phyloP scores from a whole-genome alignment of 1,140 invertebrate genomes.

The Drosophila lowei region DNA sequence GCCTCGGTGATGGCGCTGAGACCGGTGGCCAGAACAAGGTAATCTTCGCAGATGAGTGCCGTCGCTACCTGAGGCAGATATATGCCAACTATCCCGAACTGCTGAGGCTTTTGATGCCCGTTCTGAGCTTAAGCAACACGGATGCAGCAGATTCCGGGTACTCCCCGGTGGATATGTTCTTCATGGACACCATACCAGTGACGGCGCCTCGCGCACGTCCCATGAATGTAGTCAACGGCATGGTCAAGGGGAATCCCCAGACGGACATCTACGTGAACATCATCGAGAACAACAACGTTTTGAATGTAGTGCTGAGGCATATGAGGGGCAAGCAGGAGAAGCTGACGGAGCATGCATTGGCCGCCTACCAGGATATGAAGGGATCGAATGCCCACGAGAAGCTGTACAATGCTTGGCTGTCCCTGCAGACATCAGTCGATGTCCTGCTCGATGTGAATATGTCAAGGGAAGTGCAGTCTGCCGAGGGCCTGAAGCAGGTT shows the following conservation, averaged over 20 bases:
- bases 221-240: conserved; percentile 87
- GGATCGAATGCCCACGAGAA: conserved; percentile 89
- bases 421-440: conserved; percentile 89
- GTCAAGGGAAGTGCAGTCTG: conserved; percentile 82
- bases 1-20: conserved; percentile 41
- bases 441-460: conserved; percentile 87
- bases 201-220: conserved; percentile 94
- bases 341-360: conserved; percentile 83
- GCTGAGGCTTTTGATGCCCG: conserved; percentile 88
- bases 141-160: conserved; percentile 76
- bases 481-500: conserved; percentile 84
- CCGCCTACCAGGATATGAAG: conserved; percentile 85
- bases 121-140: conserved; percentile 84
- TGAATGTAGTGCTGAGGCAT: conserved; percentile 87
- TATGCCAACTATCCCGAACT: conserved; percentile 91
- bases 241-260: conserved; percentile 92
- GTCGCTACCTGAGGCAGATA: conserved; percentile 89
- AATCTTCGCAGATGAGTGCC: conserved; percentile 86
- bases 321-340: conserved; percentile 83
- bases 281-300: conserved; percentile 86
- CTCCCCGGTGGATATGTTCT: conserved; percentile 94
- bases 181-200: conserved; percentile 92
- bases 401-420: conserved; percentile 88
- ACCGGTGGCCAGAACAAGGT: conserved; percentile 70
- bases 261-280: conserved; percentile 89